These are phyloP conservation scores for Notothenia coriiceps DNA, from an alignment of 2,113 vertebrate species.

Conservation along the genomic window DNA sequence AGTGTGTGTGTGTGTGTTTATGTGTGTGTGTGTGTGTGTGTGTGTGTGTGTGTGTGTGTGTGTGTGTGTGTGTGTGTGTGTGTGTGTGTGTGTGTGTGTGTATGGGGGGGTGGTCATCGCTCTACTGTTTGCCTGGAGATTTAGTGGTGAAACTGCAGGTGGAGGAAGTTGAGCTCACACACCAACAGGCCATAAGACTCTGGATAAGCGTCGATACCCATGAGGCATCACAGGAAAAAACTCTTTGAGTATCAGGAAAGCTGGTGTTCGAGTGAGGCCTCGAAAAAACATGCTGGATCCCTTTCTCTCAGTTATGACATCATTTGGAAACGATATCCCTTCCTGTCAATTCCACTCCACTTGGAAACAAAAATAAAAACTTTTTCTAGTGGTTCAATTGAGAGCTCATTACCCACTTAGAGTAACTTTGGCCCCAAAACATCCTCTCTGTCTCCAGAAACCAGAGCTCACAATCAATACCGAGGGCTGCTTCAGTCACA, in stretches of 20 bases:
- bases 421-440: slow-evolving; percentile 48
- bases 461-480: slow-evolving; percentile 59
- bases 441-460: slow-evolving; percentile 48
- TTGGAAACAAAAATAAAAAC: slow-evolving; percentile 21
- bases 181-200: slow-evolving; percentile 56
- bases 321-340: slow-evolving; percentile 46
- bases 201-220: slow-evolving; percentile 52
- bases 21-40: slow-evolving; percentile 45
- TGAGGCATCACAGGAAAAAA: slow-evolving; percentile 2
- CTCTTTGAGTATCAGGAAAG: slow-evolving; percentile 28
- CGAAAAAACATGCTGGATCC: not conserved
- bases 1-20: slow-evolving; percentile 25
- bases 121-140: slow-evolving; percentile 34
- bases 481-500: slow-evolving; percentile 31
- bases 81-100: slow-evolving; percentile 22
- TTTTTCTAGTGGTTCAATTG: slow-evolving; percentile 21
- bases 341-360: slow-evolving; percentile 32
- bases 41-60: slow-evolving; percentile 39
- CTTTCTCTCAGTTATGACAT: slow-evolving; percentile 25
- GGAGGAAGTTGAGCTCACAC: slow-evolving; percentile 31
- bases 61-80: slow-evolving; percentile 49
- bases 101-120: slow-evolving; percentile 55
- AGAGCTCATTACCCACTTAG: slow-evolving; percentile 42
- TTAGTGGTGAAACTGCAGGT: slow-evolving; percentile 29
- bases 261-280: slow-evolving; percentile 23